A percentile compares a stretch with the other conserved stretches of the same genome.
phyloP scores from a whole-genome alignment of 2,888 invertebrate genomes.

The Drosophila pseudotalamancana region DNA sequence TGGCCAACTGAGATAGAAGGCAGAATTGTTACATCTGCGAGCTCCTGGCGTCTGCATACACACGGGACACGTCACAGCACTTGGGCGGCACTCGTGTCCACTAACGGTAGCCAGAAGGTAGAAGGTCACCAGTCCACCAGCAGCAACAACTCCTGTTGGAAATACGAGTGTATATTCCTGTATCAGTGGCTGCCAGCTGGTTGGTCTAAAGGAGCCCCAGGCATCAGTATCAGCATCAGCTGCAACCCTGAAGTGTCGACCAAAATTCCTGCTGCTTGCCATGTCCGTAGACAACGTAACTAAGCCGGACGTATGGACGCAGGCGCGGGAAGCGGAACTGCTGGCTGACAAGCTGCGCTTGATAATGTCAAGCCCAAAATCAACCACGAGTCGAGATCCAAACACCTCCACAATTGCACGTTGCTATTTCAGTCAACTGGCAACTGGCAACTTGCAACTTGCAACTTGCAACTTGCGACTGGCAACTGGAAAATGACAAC shows the following conservation, averaged over 20 bases:
- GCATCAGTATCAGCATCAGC: too few relatives aligned
- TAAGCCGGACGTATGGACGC: conserved; percentile 21
- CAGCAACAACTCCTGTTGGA: conserved; percentile 29
- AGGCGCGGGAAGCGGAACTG: background rate
- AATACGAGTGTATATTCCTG: conserved; percentile 8
- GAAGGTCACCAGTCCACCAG: conserved; percentile 25
- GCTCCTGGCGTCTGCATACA: conserved; percentile 55
- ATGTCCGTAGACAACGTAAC: conserved; percentile 31
- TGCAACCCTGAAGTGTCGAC: conserved; percentile 34
- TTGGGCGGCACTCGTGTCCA: conserved; percentile 63
- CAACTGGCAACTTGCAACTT: conserved; percentile 23
- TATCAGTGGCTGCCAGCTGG: conserved; percentile 26
- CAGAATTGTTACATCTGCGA: conserved; percentile 38
- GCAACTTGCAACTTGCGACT: conserved; percentile 33
- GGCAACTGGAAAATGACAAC: conserved; percentile 14
- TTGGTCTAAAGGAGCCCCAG: conserved; percentile 18
- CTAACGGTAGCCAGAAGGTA: conserved; percentile 35
- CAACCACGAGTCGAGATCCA: conserved; percentile 10
- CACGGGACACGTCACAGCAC: conserved; percentile 74
- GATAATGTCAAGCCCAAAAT: conserved; percentile 77
- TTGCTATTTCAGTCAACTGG: conserved; percentile 57
- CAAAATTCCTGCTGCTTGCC: conserved; percentile 28
- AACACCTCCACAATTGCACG: conserved; percentile 63
- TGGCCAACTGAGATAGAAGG: conserved; percentile 33
- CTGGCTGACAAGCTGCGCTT: conserved; percentile 67